Percentiles rank a stretch among this genome's conserved stretches.
phyloP scores from a whole-genome alignment of 2,113 vertebrate genomes.

The Malurus cyaneus region DNA sequence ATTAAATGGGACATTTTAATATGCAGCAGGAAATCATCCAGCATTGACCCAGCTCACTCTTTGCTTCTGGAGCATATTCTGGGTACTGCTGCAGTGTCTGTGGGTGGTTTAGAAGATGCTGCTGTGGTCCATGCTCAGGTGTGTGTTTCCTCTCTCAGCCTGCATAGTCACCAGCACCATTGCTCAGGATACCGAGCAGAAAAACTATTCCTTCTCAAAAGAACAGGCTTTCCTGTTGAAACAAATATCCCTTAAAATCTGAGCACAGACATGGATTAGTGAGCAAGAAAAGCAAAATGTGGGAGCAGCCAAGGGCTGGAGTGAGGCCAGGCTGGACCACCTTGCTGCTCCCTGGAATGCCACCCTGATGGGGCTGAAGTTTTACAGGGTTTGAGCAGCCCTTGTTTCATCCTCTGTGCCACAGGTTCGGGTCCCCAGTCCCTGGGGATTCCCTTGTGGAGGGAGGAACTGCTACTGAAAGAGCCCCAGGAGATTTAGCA shows the following conservation, averaged over 20 bases:
- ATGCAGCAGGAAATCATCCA: not conserved
- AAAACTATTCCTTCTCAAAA: not conserved
- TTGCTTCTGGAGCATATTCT: not conserved
- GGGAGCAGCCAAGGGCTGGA: not conserved
- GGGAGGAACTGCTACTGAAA: not conserved
- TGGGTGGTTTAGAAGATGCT: not conserved
- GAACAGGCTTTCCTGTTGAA: not conserved
- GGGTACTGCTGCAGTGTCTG: not conserved
- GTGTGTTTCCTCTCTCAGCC: not conserved
- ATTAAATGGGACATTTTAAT: not conserved
- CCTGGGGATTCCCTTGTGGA: not conserved
- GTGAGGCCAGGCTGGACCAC: not conserved
- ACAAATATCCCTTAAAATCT: not conserved
- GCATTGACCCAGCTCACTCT: not conserved
- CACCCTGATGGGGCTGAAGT: not conserved
- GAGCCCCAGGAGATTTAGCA: not conserved
- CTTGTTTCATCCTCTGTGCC: not conserved
- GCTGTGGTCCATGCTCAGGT: not conserved
- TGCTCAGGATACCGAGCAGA: not conserved
- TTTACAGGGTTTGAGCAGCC: fast-evolving
- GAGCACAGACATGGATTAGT: not conserved
- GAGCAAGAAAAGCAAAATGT: not conserved
- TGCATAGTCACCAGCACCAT: fast-evolving
- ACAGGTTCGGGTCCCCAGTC: not conserved
- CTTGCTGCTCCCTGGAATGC: not conserved